phyloP scores from a whole-genome alignment of 2,888 invertebrate genomes.

The Allolobophora icterica region DNA sequence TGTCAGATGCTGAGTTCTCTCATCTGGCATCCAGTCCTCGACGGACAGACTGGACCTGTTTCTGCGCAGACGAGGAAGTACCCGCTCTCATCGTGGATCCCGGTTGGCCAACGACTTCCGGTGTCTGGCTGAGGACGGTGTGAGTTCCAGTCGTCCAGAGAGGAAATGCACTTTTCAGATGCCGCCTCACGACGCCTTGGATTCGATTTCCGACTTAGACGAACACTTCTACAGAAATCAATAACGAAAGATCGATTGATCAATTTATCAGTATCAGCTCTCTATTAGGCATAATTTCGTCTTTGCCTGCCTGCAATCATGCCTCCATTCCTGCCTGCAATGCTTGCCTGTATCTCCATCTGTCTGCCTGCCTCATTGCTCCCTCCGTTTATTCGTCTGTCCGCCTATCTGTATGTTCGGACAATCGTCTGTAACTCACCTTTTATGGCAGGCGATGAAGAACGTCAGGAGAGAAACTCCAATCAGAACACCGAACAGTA shows the following conservation, averaged over 20 bases:
- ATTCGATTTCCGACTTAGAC: background rate
- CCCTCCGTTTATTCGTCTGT: background rate
- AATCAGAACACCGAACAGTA: constrained; percentile 38
- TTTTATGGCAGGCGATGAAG: constrained; percentile 37
- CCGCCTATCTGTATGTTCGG: too few species aligned
- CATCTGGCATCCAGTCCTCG: background rate
- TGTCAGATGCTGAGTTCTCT: background rate
- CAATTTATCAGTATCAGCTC: background rate
- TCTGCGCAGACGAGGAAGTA: constrained; percentile 25
- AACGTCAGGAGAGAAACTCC: constrained; percentile 38
- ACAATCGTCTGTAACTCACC: background rate
- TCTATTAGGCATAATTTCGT: background rate
- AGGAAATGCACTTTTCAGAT: constrained; percentile 13
- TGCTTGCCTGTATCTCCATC: background rate
- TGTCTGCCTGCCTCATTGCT: background rate
- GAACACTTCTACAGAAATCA: background rate
- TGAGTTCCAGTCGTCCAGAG: background rate
- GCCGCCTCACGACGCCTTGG: background rate
- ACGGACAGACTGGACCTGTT: background rate
- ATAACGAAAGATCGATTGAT: background rate
- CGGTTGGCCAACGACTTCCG: background rate
- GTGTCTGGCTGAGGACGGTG: background rate
- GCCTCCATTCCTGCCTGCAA: too few species aligned
- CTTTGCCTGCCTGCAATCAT: background rate
- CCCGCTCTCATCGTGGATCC: background rate